Evolutionary conservation across 1,140 invertebrate species (phyloP), one percentile per base, ranked within the genome.

Genomic region (Ceratitis capitata): DNA sequence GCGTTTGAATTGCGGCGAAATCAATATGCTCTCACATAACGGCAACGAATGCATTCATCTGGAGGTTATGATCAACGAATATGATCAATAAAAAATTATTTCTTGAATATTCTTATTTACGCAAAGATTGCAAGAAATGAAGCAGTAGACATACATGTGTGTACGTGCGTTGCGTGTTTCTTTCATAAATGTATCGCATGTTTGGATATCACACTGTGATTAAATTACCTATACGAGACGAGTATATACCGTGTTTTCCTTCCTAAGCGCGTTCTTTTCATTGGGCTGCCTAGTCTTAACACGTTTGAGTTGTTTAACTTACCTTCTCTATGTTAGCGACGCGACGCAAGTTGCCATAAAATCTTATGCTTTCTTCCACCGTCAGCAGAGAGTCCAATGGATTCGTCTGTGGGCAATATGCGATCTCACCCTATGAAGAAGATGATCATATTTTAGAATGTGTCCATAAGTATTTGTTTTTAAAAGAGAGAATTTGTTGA

Each of bases 381-480:
- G 95, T 97, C 6, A 98, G 92, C 69, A 96, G 93, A 1, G 94
- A 93, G 90, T 97, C 96, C 45, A 98, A 90, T 0, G 96, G 96
- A 92, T 97, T 96, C 87, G 94, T 95, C 92, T 98, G 97, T 6
- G 97, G 96, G 92, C 97, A 98, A 90, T 97, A 97, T 85, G 94
- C 93, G 89, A 92, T 47, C 12, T 89, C 87, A 5, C 89, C 88
- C 89, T 91, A 53, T 4, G n/a, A 19, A 35, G 4, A 85, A 86
- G 19, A 85, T 26, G n/a, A 1, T 64, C n/a, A 64, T 82, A 39
- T 85, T 53, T 26, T 58, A 39, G 82, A 74, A 58, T 3, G 51
- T 56, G 51, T 56, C n/a, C n/a, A n/a, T n/a, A n/a, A n/a, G n/a
- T n/a, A n/a, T n/a, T n/a, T n/a, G n/a, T n/a, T n/a, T n/a, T n/a